A percentile compares a stretch with the other conserved stretches of the same genome.
Conservation (phyloP, 2,113 vertebrate species). For the Chinchilla lanigera region DNA sequence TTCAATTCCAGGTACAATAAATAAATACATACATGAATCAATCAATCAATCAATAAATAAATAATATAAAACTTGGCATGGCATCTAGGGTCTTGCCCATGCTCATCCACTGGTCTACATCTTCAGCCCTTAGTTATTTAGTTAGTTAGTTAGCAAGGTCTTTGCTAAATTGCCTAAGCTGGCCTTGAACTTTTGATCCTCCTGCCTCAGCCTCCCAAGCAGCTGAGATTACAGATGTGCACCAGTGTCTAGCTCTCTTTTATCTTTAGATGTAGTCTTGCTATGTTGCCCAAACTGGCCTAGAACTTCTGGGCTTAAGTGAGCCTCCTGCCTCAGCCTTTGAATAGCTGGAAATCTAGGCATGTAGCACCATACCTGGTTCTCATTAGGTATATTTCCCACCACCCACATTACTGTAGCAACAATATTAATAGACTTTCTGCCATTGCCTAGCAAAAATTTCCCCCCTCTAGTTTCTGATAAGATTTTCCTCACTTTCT, state of each 20-base stretch:
- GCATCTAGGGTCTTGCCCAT: background rate
- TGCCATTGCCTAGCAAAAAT: background rate
- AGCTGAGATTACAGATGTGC: background rate
- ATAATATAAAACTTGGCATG: background rate
- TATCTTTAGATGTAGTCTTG: background rate
- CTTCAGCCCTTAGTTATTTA: background rate
- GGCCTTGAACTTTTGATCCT: background rate
- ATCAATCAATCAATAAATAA: no score
- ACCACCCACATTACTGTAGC: background rate
- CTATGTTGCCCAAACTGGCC: background rate
- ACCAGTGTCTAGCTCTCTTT: background rate
- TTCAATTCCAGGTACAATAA: no score
- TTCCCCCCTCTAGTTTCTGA: background rate
- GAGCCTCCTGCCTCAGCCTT: background rate
- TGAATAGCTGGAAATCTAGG: background rate
- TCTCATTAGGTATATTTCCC: background rate
- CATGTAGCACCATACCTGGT: background rate
- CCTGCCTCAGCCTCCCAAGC: background rate
- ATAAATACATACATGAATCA: no score
- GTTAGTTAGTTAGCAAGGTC: background rate
- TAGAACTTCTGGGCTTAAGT: background rate
- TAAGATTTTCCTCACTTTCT: background rate
- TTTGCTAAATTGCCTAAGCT: background rate
- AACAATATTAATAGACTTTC: background rate
- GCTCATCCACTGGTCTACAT: background rate